These are phyloP conservation scores for Paguma larvata DNA, from an alignment of 2,797 vertebrate genomes.

Conservation along the genomic window DNA sequence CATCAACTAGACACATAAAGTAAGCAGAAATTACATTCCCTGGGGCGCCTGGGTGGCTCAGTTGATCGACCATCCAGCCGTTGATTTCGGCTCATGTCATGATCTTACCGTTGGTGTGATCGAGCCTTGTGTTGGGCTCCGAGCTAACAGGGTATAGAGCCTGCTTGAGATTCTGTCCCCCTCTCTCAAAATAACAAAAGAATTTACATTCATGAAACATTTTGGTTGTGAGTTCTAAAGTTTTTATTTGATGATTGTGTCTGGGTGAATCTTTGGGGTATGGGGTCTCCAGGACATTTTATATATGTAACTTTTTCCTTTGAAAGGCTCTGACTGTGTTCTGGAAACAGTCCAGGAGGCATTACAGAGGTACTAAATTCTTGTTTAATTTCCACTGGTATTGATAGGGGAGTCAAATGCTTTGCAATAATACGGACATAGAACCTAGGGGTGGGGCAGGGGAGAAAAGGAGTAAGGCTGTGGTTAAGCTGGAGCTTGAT, in stretches of 20 bases:
- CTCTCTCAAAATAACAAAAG: background rate
- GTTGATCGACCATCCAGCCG: too few species aligned
- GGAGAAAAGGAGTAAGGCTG: too few species aligned
- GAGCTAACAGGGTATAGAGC: too few species aligned
- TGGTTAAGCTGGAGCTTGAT: background rate
- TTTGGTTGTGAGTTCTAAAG: background rate
- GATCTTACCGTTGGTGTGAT: too few species aligned
- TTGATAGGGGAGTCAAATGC: background rate
- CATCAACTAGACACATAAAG: background rate
- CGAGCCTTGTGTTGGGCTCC: too few species aligned
- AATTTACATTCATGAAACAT: background rate
- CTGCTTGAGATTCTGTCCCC: too few species aligned
- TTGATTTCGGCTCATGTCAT: too few species aligned
- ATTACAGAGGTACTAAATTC: background rate
- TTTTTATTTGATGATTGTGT: background rate
- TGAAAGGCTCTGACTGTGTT: background rate
- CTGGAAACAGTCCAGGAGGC: background rate
- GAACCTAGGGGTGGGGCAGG: background rate
- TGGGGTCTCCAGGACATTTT: background rate
- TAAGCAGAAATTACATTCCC: background rate
- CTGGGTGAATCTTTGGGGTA: background rate
- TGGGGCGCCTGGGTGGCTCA: too few species aligned
- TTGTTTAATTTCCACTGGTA: background rate
- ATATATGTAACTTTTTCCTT: background rate
- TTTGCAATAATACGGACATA: background rate